A percentile compares a stretch with the other conserved stretches of the same genome.
Evolutionary conservation across 2,888 invertebrate species (phyloP).

Genomic region (Chymomyza procnemis): DNA sequence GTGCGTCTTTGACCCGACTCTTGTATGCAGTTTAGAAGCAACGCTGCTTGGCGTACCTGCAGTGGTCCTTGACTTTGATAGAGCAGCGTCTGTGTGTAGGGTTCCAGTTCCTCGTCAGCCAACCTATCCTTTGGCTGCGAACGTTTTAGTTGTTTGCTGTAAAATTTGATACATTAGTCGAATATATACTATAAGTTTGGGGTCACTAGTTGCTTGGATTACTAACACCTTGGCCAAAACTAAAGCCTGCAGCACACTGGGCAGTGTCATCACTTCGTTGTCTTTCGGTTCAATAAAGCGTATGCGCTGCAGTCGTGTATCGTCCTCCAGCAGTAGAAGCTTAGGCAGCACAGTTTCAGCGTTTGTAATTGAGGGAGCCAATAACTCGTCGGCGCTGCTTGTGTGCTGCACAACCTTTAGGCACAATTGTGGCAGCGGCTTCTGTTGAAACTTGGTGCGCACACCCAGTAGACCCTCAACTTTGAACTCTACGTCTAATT

Average conservation of each 20-base stretch:
- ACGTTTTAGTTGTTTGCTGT: constrained; percentile 84
- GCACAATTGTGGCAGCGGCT: constrained; percentile 89
- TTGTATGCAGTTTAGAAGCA: constrained; percentile 87
- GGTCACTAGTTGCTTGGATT: neutral
- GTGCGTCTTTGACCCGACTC: constrained; percentile 89
- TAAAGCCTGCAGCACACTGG: constrained; percentile 87
- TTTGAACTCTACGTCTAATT: constrained; percentile 84
- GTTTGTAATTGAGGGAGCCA: constrained; percentile 76
- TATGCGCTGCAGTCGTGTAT: constrained; percentile 89
- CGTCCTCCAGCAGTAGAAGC: constrained; percentile 89
- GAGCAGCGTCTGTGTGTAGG: constrained; percentile 85
- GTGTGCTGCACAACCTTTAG: constrained; percentile 81
- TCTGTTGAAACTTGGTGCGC: constrained; percentile 92
- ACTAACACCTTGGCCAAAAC: constrained; percentile 88
- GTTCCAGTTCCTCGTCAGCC: constrained; percentile 88
- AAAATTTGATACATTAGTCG: constrained; percentile 42
- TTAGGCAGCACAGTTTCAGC: constrained; percentile 81
- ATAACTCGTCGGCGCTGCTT: constrained; percentile 71
- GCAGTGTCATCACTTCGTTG: constrained; percentile 79
- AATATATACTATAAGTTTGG: neutral
- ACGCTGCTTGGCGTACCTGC: constrained; percentile 86
- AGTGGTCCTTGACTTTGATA: constrained; percentile 86
- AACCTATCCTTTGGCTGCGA: constrained; percentile 89
- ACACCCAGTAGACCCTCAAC: constrained; percentile 89
- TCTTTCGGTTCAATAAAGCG: constrained; percentile 83